These are phyloP conservation scores for Oryzias woworae DNA, from an alignment of 2,113 vertebrate species.

Conservation along the genomic window DNA sequence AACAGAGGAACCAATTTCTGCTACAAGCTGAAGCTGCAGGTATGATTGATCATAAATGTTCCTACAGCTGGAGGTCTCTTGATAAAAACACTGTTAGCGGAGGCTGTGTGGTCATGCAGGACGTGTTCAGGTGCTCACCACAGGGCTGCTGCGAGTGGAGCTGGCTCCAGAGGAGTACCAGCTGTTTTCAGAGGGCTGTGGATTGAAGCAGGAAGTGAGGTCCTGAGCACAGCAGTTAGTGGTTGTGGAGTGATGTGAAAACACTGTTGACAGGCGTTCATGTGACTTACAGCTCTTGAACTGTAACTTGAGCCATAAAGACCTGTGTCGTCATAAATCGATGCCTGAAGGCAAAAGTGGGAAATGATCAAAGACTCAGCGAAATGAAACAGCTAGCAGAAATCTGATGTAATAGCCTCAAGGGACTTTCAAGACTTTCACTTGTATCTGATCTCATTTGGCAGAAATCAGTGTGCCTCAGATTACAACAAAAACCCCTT, in stretches of 20 bases:
- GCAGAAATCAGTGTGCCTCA: background rate
- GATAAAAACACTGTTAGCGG: slow-evolving; percentile 26
- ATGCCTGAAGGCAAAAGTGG: slow-evolving; percentile 79
- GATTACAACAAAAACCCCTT: slow-evolving; percentile 21
- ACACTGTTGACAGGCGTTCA: slow-evolving; percentile 18
- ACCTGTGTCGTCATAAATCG: slow-evolving; percentile 79
- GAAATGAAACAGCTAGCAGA: slow-evolving; percentile 32
- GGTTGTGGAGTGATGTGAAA: slow-evolving; percentile 18
- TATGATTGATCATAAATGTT: background rate
- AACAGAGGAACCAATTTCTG: too few relatives aligned
- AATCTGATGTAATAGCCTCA: slow-evolving; percentile 10
- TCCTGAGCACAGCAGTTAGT: slow-evolving; percentile 26
- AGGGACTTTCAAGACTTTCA: slow-evolving; percentile 3
- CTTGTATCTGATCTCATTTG: slow-evolving; percentile 9
- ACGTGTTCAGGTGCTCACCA: slow-evolving; percentile 81
- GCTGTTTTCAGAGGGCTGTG: slow-evolving; percentile 92
- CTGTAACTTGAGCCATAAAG: slow-evolving; percentile 76
- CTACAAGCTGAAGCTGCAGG: background rate
- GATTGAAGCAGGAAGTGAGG: slow-evolving; percentile 18
- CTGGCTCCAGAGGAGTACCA: slow-evolving; percentile 87
- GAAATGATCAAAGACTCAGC: slow-evolving; percentile 55
- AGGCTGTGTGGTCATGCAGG: slow-evolving; percentile 44
- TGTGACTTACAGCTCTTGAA: slow-evolving; percentile 86
- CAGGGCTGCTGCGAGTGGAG: slow-evolving; percentile 88
- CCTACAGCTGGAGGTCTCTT: background rate